Evolutionary conservation across 2,797 vertebrate species (phyloP).

Genomic region (Brotogeris chrysoptera): DNA sequence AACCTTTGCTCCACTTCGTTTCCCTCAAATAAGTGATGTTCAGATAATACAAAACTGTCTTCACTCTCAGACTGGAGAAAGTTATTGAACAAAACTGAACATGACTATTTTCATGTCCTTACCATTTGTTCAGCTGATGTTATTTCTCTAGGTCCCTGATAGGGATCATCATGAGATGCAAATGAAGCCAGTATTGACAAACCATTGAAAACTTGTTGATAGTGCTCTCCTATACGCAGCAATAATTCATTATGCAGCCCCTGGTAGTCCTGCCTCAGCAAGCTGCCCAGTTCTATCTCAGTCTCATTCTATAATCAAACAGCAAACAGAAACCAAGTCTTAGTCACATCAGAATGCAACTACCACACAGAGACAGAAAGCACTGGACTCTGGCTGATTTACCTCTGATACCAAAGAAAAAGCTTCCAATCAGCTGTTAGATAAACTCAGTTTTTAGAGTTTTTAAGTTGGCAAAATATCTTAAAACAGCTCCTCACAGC

Average conservation of each 20-base stretch:
- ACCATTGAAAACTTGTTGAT: constrained; percentile 97
- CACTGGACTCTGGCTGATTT: not conserved
- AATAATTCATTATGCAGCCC: constrained; percentile 96
- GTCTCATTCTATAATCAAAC: constrained; percentile 88
- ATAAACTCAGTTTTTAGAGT: not conserved
- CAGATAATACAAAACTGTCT: not conserved
- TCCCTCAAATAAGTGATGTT: not conserved
- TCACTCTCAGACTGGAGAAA: not conserved
- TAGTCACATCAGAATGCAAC: not conserved
- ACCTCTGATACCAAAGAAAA: not conserved
- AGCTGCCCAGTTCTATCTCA: constrained; percentile 94
- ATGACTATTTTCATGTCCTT: not conserved
- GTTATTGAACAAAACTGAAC: not conserved
- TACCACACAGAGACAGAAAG: not conserved
- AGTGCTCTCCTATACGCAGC: constrained; percentile 93
- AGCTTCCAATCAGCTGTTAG: not conserved
- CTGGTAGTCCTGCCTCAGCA: constrained; percentile 96
- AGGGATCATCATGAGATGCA: constrained; percentile 91
- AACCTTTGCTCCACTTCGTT: not conserved
- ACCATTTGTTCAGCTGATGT: constrained; percentile 91
- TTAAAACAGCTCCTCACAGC: not conserved
- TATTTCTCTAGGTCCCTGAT: constrained; percentile 90
- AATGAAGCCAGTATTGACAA: constrained; percentile 94
- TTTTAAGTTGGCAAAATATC: not conserved
- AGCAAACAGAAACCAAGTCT: not conserved